Evolutionary conservation across 2,888 invertebrate genomes (phyloP), one percentile per base, ranked within the genome.

Genomic region (Cecidostiba fungosa): DNA sequence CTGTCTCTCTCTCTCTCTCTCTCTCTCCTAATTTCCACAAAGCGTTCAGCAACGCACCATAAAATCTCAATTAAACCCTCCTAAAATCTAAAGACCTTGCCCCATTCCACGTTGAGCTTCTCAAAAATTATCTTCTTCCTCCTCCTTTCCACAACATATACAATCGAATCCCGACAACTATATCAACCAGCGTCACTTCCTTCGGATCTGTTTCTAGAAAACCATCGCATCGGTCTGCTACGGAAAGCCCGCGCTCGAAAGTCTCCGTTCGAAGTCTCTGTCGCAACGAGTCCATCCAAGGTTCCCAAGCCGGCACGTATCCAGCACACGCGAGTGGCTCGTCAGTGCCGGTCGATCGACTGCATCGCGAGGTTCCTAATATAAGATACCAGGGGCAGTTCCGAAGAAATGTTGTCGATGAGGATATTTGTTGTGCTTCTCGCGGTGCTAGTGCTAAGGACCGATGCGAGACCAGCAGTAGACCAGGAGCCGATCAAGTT

Each of bases 401-500:
- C 23, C 10, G 23, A n/a, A 3, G 19, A 82, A 12, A 76, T 82
- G 82, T 26, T 14, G 32, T n/a, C 43, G 26, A 26, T 12, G 0
- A 19, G 1, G 26, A n/a, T 4, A 12, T 16, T 77, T 23, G 14
- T 26, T 8, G 39, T 77, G 59, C 36, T 12, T 5, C n/a, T 70
- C 1, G 73, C 32, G 36, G 29, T 39, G 6, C 43, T 82, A 36
- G 8, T 36, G 26, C 1, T 14, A 26, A 10, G 6, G 23, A 26
- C 16, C 3, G 54, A 77, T 5, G 73, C 77, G 10, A 83, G 32
- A 39, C 87, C 87, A 3, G 50, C 77, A 1, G 16, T 80, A 10
- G 83, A 87, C 70, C 43, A 80, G 12, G 85, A 82, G 12, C 86
- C 85, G 29, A 66, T 77, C 23, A 86, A 69, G 36, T 86, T 87